Base-by-base conservation (phyloP, 2,888 invertebrate genomes). In the Cremastinae sp. region DNA sequence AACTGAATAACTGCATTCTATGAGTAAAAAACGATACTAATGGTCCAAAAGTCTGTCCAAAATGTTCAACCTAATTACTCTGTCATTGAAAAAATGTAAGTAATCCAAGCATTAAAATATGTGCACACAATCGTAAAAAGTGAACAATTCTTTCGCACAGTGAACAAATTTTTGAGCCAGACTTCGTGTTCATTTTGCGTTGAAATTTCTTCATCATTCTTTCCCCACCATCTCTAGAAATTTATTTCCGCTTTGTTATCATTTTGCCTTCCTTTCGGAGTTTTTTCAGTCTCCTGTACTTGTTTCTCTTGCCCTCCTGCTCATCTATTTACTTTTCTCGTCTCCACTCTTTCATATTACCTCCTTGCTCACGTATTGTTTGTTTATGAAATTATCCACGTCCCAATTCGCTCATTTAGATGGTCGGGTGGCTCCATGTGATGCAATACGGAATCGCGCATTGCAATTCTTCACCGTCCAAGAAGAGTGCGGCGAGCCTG, bases 341-440 rank as follows among this genome's bases (percentile, higher is more conserved):
- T 51, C 53, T 51, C 62, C 61, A 49, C 58, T 61, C 74, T 78
- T 78, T 61, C 76, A 55, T 61, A 74, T 78, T 79, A 65, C 69
- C 78, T 75, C 39, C 53, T 64, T 61, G 69, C 47, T 72, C 75
- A 78, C 79, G 79, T 81, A 81, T 83, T 84, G 82, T 84, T 85
- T 84, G 83, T 82, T 84, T 84, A 84, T 82, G 79, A 83, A 85
- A 85, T 86, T 84, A 86, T 82, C 78, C 78, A 82, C 82, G 83
- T 83, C 82, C 83, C 84, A 83, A 86, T 86, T 86, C 84, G 82
- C 80, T 73, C 80, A 74, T 61, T 65, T 78, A 79, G 82, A 76
- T 80, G 79, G 72, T 59, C 74, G 73, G 61, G 12, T 45, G 20
- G 43, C 66, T 51, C 47, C 45, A 51, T 41, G 65, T 58, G 53